A percentile compares a stretch with the other conserved stretches of the same genome.
Evolutionary conservation across 2,888 invertebrate species (phyloP).

Genomic region (Agonopterix arenella): DNA sequence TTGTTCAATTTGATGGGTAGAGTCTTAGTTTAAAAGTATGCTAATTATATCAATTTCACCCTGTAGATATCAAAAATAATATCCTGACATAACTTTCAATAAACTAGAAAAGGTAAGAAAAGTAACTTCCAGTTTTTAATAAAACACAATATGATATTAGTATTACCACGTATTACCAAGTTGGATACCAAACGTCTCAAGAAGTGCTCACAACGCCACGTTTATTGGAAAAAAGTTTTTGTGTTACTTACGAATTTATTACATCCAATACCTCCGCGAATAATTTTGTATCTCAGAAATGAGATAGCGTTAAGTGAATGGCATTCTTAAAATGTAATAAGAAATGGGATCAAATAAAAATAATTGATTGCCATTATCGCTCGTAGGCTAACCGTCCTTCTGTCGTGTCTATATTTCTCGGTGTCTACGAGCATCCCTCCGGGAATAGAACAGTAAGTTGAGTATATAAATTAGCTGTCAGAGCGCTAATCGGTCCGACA

Average conservation of each 20-base stretch:
- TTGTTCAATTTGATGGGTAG: too few relatives aligned
- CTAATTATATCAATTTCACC: too few relatives aligned
- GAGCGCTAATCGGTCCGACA: constrained; percentile 72
- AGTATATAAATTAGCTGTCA: constrained; percentile 77
- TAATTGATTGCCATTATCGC: background rate
- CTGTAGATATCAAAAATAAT: too few relatives aligned
- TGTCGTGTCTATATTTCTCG: constrained; percentile 37
- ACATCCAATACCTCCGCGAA: background rate
- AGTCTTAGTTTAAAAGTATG: too few relatives aligned
- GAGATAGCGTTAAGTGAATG: too few relatives aligned
- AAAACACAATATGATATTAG: too few relatives aligned
- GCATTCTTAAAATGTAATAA: too few relatives aligned
- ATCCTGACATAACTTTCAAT: too few relatives aligned
- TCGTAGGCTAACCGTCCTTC: constrained; percentile 2
- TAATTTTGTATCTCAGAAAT: too few relatives aligned
- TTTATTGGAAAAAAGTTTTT: background rate
- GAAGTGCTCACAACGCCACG: background rate
- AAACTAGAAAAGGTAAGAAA: too few relatives aligned
- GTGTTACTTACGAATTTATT: background rate
- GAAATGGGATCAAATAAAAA: background rate
- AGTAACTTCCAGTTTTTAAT: too few relatives aligned
- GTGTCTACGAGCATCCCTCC: constrained; percentile 42
- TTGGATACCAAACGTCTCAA: background rate
- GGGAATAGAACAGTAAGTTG: constrained; percentile 72
- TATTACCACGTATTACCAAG: background rate